These are phyloP conservation scores for Mycalesis mineus DNA, from an alignment of 2,888 invertebrate species.

Conservation along the genomic window DNA sequence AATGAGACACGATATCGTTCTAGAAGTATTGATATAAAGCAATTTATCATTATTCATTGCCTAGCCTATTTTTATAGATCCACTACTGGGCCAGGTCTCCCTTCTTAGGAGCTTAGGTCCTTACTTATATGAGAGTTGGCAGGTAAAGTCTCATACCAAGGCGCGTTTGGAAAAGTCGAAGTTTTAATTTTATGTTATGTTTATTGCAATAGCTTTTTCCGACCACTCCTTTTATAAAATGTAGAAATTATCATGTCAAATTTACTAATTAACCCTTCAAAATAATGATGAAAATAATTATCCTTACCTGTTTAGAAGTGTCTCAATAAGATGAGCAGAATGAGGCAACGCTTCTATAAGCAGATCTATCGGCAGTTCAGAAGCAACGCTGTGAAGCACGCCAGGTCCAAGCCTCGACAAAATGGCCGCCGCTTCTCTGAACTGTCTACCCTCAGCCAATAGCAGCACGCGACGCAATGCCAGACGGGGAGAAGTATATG, in stretches of 20 bases:
- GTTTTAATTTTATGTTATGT: too few species aligned
- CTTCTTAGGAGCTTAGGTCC: too few species aligned
- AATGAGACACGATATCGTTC: background rate
- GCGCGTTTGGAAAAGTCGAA: too few species aligned
- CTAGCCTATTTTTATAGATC: too few species aligned
- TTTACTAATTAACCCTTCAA: too few species aligned
- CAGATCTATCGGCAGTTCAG: slow-evolving; percentile 90
- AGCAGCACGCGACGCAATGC: slow-evolving; percentile 85
- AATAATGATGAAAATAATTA: background rate
- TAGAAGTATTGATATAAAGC: background rate
- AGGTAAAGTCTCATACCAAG: too few species aligned
- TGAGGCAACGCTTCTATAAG: slow-evolving; percentile 94
- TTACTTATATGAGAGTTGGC: too few species aligned
- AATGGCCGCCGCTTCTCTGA: slow-evolving; percentile 92
- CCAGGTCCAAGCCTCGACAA: slow-evolving; percentile 87
- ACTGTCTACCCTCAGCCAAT: slow-evolving; percentile 91
- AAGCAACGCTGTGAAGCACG: slow-evolving; percentile 85
- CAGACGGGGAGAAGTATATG: slow-evolving; percentile 81
- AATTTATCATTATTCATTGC: too few species aligned
- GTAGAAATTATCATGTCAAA: too few species aligned
- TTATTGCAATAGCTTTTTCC: too few species aligned
- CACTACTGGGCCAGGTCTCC: too few species aligned
- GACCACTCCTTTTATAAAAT: too few species aligned
- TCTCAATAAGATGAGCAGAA: slow-evolving; percentile 90
- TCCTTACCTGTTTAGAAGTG: slow-evolving; percentile 83